These are phyloP conservation scores for Eugnorisma glareosa DNA, from an alignment of 2,888 invertebrate genomes.

Conservation along the genomic window DNA sequence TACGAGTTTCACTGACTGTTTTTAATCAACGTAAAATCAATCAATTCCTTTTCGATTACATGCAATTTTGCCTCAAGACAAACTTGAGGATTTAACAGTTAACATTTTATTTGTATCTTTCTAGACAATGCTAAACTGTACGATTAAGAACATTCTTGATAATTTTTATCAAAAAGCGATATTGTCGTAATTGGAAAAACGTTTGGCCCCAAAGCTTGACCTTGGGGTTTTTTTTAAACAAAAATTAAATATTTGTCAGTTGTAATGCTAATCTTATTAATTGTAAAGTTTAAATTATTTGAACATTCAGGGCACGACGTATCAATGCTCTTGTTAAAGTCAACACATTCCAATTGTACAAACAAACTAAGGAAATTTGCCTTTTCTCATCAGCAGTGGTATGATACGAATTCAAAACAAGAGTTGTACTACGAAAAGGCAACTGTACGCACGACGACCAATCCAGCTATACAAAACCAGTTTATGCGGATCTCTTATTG, in stretches of 20 bases:
- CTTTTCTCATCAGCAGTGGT: constrained; percentile 43
- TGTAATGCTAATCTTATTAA: not conserved
- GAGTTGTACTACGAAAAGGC: constrained; percentile 4
- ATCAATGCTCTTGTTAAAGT: constrained; percentile 6
- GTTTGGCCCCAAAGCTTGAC: constrained; percentile 7
- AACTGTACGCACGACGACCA: no score
- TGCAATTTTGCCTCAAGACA: not conserved
- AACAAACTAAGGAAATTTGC: constrained; percentile 67
- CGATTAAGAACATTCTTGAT: constrained; percentile 6
- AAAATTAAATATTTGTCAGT: not conserved
- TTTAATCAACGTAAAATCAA: constrained; percentile 42
- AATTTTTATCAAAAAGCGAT: constrained; percentile 11
- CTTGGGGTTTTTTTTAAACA: not conserved
- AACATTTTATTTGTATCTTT: not conserved
- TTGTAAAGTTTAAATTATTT: not conserved
- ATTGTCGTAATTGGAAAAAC: not conserved
- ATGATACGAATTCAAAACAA: constrained; percentile 45
- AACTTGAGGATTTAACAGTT: not conserved
- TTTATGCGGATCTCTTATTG: no score
- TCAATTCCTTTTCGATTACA: constrained; percentile 14
- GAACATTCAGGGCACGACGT: not conserved
- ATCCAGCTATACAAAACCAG: no score
- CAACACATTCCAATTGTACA: constrained; percentile 61
- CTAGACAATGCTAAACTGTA: not conserved
- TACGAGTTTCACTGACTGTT: constrained; percentile 18